Percentiles rank a stretch among this genome's conserved stretches.
These are phyloP conservation scores for Nyctalus aviator DNA, from an alignment of 2,797 vertebrate species.

Conservation along the genomic window DNA sequence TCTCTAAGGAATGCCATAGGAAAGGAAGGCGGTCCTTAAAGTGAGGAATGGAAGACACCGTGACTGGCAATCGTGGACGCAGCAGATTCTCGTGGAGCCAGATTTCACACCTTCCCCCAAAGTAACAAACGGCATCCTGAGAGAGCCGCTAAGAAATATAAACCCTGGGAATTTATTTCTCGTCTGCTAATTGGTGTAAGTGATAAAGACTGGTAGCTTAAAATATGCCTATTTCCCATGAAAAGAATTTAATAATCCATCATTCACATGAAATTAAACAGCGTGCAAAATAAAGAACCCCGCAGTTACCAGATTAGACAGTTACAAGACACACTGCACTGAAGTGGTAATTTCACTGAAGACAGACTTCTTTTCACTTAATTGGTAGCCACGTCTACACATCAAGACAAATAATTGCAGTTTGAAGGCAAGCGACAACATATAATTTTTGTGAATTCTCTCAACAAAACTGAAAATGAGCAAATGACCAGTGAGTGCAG, in stretches of 20 bases:
- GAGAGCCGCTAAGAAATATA: constrained; percentile 66
- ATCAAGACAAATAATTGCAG: constrained; percentile 69
- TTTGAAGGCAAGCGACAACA: constrained; percentile 48
- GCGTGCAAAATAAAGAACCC: constrained; percentile 59
- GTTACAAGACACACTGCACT: neutral
- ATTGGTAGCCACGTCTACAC: constrained; percentile 68
- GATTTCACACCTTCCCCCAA: constrained; percentile 21
- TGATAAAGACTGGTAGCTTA: constrained; percentile 82
- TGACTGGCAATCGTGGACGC: neutral
- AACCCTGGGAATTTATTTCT: constrained; percentile 75
- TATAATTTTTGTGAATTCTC: constrained; percentile 49
- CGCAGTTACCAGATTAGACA: constrained; percentile 71
- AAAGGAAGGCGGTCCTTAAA: neutral
- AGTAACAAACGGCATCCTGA: constrained; percentile 58
- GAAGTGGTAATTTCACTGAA: constrained; percentile 63
- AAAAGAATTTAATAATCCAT: constrained; percentile 79
- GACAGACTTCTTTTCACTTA: constrained; percentile 78
- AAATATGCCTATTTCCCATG: constrained; percentile 78
- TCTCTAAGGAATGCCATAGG: neutral
- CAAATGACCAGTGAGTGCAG: constrained; percentile 39
- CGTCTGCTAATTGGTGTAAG: constrained; percentile 80
- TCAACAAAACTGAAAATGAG: constrained; percentile 64
- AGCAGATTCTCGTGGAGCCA: neutral
- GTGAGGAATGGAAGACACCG: neutral
- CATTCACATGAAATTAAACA: constrained; percentile 70